Evolutionary conservation across 2,888 invertebrate genomes (phyloP).

Genomic region (Lasioglossum oenotherae): DNA sequence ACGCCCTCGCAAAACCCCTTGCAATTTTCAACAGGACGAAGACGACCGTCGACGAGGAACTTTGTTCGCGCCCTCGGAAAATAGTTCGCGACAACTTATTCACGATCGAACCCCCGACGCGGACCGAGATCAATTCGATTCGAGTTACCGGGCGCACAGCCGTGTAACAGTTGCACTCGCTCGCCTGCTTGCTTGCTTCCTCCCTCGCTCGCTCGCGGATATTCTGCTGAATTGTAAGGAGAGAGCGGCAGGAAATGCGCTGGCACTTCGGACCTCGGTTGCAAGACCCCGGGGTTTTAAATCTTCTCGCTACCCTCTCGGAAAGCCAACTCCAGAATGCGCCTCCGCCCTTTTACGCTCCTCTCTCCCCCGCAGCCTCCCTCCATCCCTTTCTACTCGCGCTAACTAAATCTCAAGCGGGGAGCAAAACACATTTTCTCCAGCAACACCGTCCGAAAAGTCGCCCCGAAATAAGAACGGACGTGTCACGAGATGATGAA

Average conservation of each 20-base stretch:
- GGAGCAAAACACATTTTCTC: background rate
- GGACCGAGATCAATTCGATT: background rate
- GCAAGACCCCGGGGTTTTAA: slow-evolving; percentile 5
- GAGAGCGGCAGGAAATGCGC: slow-evolving; percentile 8
- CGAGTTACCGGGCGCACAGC: background rate
- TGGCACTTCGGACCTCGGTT: slow-evolving; percentile 7
- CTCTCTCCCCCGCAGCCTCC: too few relatives aligned
- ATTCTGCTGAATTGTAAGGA: slow-evolving; percentile 13
- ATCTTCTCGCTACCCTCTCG: slow-evolving; percentile 6
- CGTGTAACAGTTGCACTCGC: slow-evolving; percentile 4
- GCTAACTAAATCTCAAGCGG: background rate
- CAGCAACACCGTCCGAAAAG: background rate
- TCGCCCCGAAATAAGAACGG: background rate
- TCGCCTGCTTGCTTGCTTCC: too few relatives aligned
- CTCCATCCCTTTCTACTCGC: background rate
- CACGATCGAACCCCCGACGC: background rate
- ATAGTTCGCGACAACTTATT: slow-evolving; percentile 11
- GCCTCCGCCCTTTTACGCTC: background rate
- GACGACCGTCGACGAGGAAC: background rate
- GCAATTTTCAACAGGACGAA: background rate
- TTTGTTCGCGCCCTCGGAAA: slow-evolving; percentile 2
- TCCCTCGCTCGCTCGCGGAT: background rate
- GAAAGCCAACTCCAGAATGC: background rate
- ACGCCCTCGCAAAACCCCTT: background rate
- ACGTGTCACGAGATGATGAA: background rate